Evolutionary conservation across 2,797 vertebrate genomes (phyloP).

Genomic region (Pseudomugil tenellus): DNA sequence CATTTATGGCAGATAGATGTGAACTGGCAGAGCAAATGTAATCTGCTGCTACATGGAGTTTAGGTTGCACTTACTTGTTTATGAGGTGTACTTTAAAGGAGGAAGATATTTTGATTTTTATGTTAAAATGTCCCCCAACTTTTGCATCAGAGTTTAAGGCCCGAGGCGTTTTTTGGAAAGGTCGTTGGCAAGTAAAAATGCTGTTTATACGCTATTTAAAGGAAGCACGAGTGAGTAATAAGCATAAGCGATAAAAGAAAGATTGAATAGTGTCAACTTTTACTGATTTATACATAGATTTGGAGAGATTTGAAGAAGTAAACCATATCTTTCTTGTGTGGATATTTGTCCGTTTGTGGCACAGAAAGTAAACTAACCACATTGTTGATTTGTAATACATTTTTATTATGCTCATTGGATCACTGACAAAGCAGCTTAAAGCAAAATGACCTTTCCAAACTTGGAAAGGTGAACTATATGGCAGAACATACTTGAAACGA

Average conservation of each 20-base stretch:
- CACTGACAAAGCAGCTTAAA: not conserved
- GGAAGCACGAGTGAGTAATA: not conserved
- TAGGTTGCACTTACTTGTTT: not conserved
- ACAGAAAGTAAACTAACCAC: not conserved
- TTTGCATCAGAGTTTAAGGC: not conserved
- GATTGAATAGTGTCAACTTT: not conserved
- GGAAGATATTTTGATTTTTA: not conserved
- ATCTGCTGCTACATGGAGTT: conserved; percentile 10
- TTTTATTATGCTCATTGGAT: not conserved
- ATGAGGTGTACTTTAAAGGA: not conserved
- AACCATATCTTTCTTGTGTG: not conserved
- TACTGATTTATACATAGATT: not conserved
- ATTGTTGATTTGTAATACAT: not conserved
- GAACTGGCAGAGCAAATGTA: conserved; percentile 28
- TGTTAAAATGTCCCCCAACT: not conserved
- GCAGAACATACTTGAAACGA: not conserved
- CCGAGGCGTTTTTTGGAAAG: not conserved
- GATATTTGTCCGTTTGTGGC: conserved; percentile 8
- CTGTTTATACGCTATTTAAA: not conserved
- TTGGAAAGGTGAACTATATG: not conserved
- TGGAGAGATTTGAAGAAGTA: no score
- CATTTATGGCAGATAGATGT: conserved; percentile 55
- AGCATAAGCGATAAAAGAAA: not conserved
- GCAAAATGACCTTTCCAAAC: not conserved
- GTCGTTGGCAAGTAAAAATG: not conserved